Base-by-base conservation (phyloP, 2,113 vertebrate species). In the Onychostruthus taczanowskii region DNA sequence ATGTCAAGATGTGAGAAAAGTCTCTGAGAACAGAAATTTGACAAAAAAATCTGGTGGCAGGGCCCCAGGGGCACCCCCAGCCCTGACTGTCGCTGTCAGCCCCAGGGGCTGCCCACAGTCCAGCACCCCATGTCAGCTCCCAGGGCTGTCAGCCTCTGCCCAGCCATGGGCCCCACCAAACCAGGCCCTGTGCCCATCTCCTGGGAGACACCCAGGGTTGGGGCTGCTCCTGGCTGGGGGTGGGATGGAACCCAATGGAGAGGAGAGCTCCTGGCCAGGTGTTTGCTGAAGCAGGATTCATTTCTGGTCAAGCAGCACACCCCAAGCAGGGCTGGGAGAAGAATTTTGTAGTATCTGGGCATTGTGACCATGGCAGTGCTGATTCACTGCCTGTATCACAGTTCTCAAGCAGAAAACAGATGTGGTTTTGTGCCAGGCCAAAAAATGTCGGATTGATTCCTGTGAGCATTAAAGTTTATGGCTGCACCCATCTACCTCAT, bases 71-170 rank as follows among this genome's bases (percentile, higher is more conserved):
- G 2, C 19, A 33, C 9, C 6, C 3, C 10, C 21, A 58, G 19
- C 12, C 28, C 31, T 15, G 24, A 20, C 12, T 27, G 10, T 44
- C 19, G 8, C 15, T 56, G 62, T 33, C 1, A 2, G 16, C 10
- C 9, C 7, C 2, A 0, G 22, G 8, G 26, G 6, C 16, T 85
- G 19, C 22, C 37, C 72, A 21, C 1, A 4, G n/a, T 15, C 21
- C 43, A 18, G 11, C 3, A 6, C 6, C 19, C 28, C 46, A 12
- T 0, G 0, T 41, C 50, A 62, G 33, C 22, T 11, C 37, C 39
- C 0, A 21, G 46, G 46, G 21, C 49, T 3, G 0, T 41, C 76
- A 70, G 89, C 11, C 39, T 41, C 39, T 53, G 46, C 33, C 53
- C 2, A 1, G 50, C n/a, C 80, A 21, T 0, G 6, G 22, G 18